Conservation (phyloP, 2,113 vertebrate genomes). For the Corythoichthys haematopterus region DNA sequence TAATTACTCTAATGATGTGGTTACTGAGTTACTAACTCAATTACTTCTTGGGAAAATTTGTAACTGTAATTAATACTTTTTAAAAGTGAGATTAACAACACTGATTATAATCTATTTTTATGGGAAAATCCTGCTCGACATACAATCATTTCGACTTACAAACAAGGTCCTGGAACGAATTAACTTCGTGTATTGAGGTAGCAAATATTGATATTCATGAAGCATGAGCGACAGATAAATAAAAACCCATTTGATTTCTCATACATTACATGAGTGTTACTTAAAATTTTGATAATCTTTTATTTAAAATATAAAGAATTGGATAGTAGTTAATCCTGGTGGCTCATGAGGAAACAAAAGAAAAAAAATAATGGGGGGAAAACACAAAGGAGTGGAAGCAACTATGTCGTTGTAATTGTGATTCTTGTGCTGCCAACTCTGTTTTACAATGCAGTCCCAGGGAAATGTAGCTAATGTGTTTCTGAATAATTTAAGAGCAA, state of each 20-base stretch:
- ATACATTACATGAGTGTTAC: too few relatives aligned
- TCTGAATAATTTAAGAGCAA: constrained; percentile 50
- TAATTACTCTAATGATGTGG: too few relatives aligned
- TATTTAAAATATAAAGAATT: not conserved
- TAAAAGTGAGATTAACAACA: too few relatives aligned
- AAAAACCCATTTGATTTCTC: constrained; percentile 2
- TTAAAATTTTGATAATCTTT: not conserved
- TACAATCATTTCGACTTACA: too few relatives aligned
- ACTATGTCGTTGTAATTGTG: not conserved
- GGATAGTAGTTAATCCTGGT: not conserved
- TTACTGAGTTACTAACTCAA: too few relatives aligned
- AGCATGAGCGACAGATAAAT: constrained; percentile 18
- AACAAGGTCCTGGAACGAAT: too few relatives aligned
- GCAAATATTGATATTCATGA: too few relatives aligned
- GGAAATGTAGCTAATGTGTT: constrained; percentile 28
- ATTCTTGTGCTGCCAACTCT: constrained; percentile 5
- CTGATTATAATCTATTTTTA: too few relatives aligned
- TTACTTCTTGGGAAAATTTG: too few relatives aligned
- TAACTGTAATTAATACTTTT: too few relatives aligned
- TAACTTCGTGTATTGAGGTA: too few relatives aligned
- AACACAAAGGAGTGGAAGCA: not conserved
- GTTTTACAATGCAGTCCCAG: constrained; percentile 6
- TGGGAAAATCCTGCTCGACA: too few relatives aligned
- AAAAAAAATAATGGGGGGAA: not conserved
- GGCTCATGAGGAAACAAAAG: not conserved